These are phyloP conservation scores for Brachionus sp. DNA, from an alignment of 1,140 invertebrate genomes.

Conservation along the genomic window DNA sequence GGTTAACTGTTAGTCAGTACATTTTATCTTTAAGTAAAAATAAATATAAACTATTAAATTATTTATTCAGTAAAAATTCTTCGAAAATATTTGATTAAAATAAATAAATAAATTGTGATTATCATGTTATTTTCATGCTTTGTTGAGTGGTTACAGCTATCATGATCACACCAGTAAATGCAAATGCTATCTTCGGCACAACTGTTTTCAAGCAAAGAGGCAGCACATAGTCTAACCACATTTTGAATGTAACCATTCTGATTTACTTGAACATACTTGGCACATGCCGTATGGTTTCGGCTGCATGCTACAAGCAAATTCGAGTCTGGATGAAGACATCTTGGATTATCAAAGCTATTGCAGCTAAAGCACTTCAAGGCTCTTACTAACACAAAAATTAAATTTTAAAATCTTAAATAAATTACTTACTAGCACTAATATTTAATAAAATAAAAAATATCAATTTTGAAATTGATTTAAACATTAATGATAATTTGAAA, in stretches of 20 bases:
- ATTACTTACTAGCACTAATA: background rate
- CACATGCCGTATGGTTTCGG: background rate
- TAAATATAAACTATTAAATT: background rate
- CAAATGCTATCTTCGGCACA: background rate
- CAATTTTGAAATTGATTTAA: background rate
- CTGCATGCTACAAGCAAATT: background rate
- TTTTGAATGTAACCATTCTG: background rate
- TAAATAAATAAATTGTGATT: background rate
- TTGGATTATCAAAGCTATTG: background rate
- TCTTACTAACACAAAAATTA: background rate
- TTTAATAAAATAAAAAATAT: background rate
- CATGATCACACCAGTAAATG: background rate
- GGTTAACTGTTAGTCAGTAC: too few relatives aligned
- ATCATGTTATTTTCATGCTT: background rate
- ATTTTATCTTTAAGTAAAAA: too few relatives aligned
- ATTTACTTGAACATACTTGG: background rate
- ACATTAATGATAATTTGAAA: background rate
- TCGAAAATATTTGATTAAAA: background rate
- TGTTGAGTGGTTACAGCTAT: background rate
- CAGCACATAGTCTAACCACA: background rate
- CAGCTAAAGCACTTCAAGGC: conserved; percentile 4
- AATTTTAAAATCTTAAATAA: background rate
- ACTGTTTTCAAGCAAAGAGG: background rate
- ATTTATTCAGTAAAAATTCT: background rate
- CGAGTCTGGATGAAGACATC: background rate